Evolutionary conservation across 2,797 vertebrate genomes (phyloP).

Genomic region (Gambelia wislizenii): DNA sequence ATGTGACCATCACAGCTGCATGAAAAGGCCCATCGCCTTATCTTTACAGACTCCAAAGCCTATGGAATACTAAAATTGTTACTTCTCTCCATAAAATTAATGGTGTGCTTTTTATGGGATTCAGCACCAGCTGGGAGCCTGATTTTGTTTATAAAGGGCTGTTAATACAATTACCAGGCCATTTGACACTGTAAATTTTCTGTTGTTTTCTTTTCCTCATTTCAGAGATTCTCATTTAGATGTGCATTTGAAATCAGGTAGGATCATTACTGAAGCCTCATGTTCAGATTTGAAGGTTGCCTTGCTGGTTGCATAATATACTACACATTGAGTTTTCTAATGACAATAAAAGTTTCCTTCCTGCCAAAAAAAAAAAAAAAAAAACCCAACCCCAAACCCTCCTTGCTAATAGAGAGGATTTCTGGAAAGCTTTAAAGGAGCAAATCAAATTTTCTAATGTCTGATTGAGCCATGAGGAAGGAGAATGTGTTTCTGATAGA

Average conservation of each 20-base stretch:
- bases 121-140: conserved; percentile 67
- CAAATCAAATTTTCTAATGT: not conserved
- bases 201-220: conserved; percentile 63
- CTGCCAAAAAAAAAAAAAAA: not conserved
- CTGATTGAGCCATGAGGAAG: not conserved
- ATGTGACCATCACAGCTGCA: conserved; percentile 59
- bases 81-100: conserved; percentile 78
- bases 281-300: not conserved
- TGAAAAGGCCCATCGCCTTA: conserved; percentile 69
- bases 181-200: conserved; percentile 59
- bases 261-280: conserved; percentile 47
- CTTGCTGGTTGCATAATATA: conserved; percentile 57
- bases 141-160: conserved; percentile 62
- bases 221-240: conserved; percentile 58
- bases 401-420: conserved; percentile 24
- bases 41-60: conserved; percentile 76
- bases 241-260: conserved; percentile 53
- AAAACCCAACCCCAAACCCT: too few species aligned
- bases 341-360: conserved; percentile 50
- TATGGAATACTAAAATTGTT: conserved; percentile 60
- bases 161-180: conserved; percentile 70
- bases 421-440: conserved; percentile 17
- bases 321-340: conserved; percentile 59
- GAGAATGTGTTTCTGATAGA: not conserved
- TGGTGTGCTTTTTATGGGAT: conserved; percentile 66